phyloP scores from a whole-genome alignment of 2,113 vertebrate genomes.

The Hippocampus zosterae region DNA sequence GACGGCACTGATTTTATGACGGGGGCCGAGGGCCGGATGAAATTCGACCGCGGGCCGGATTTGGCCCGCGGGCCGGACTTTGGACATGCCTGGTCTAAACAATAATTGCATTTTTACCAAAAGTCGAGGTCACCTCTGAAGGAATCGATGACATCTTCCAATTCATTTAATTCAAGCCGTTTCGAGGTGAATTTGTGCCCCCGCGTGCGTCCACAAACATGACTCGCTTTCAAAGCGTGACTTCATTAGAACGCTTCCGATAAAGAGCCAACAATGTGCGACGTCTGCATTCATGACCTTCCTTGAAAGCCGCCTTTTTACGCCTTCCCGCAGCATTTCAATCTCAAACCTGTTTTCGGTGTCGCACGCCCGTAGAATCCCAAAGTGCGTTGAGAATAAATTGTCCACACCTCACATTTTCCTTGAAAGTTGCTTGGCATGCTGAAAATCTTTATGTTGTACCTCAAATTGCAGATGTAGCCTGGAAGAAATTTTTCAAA shows the following conservation, averaged over 20 bases:
- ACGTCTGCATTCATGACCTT: conserved; percentile 9
- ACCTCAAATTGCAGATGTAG: conserved; percentile 69
- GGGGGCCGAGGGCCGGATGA: no score
- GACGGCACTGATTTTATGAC: no score
- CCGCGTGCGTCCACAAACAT: no score
- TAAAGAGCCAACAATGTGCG: conserved; percentile 23
- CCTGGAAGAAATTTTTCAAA: conserved; percentile 66
- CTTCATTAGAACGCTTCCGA: conserved; percentile 38
- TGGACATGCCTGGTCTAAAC: no score
- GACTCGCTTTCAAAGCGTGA: neutral
- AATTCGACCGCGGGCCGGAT: no score
- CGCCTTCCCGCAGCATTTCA: conserved; percentile 36
- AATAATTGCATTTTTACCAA: neutral
- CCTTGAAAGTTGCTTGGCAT: conserved; percentile 62
- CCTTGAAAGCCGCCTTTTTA: conserved; percentile 11
- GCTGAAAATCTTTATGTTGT: conserved; percentile 60
- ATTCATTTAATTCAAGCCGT: no score
- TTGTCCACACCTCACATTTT: conserved; percentile 56
- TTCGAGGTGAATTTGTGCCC: neutral
- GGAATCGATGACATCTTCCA: no score
- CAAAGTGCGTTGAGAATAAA: conserved; percentile 47
- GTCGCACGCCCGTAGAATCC: conserved; percentile 49
- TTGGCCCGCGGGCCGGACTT: no score
- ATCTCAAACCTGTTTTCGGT: conserved; percentile 38
- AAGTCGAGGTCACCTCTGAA: neutral